phyloP scores from a whole-genome alignment of 2,797 vertebrate species.

The Tolypeutes matacus region DNA sequence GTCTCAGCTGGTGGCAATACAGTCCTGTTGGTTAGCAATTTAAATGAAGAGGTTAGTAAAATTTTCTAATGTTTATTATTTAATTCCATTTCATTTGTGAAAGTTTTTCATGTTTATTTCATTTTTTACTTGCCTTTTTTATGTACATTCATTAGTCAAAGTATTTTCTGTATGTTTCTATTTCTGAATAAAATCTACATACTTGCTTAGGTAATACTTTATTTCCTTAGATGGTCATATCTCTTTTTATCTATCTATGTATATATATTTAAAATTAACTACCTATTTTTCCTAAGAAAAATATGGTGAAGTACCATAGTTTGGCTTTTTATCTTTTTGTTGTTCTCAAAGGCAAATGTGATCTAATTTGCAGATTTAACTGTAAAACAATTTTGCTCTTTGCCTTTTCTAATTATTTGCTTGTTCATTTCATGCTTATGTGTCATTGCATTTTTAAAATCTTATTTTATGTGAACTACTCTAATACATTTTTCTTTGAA shows the following conservation, averaged over 20 bases:
- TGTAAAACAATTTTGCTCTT: slow-evolving; percentile 84
- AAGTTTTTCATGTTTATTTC: slow-evolving; percentile 86
- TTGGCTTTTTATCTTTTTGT: slow-evolving; percentile 85
- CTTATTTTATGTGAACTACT: slow-evolving; percentile 91
- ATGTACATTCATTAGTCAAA: slow-evolving; percentile 85
- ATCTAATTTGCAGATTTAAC: slow-evolving; percentile 85
- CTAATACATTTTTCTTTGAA: slow-evolving; percentile 93
- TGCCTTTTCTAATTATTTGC: slow-evolving; percentile 88
- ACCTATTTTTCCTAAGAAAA: slow-evolving; percentile 88
- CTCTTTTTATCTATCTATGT: slow-evolving; percentile 67
- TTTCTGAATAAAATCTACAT: slow-evolving; percentile 83
- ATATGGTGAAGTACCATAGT: slow-evolving; percentile 85
- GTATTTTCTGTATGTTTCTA: slow-evolving; percentile 83
- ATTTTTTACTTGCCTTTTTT: slow-evolving; percentile 83
- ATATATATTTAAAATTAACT: slow-evolving; percentile 69
- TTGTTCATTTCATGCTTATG: slow-evolving; percentile 90
- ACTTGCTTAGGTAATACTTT: slow-evolving; percentile 82
- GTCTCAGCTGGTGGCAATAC: slow-evolving; percentile 93
- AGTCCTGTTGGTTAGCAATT: slow-evolving; percentile 98
- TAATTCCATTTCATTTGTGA: slow-evolving; percentile 85
- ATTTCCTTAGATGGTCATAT: slow-evolving; percentile 85
- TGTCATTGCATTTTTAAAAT: slow-evolving; percentile 89
- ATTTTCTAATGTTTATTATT: slow-evolving; percentile 60
- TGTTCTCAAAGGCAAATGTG: slow-evolving; percentile 80
- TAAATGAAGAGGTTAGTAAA: slow-evolving; percentile 98